phyloP scores from a whole-genome alignment of 2,113 vertebrate species.

The Pollimyrus isidori region DNA sequence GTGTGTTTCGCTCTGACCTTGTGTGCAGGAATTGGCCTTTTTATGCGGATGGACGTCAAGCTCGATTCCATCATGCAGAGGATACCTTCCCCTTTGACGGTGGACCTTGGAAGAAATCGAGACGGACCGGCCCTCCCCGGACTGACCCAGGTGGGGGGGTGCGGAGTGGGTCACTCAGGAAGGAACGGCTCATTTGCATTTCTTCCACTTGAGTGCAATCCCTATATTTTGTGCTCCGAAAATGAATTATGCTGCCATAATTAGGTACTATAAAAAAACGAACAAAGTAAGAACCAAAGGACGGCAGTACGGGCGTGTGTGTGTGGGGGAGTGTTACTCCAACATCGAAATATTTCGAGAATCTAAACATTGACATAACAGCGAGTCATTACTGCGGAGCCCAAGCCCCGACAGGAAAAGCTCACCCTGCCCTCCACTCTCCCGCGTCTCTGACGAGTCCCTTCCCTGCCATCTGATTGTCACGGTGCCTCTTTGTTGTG shows the following conservation, averaged over 20 bases:
- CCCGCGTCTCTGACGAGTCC: background rate
- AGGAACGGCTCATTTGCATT: background rate
- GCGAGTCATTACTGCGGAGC: background rate
- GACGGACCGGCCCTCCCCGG: background rate
- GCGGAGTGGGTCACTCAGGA: background rate
- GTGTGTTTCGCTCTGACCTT: background rate
- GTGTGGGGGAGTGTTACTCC: background rate
- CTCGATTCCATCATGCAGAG: background rate
- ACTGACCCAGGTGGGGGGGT: background rate
- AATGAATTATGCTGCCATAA: background rate
- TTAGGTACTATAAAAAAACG: background rate
- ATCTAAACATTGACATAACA: conserved; percentile 8
- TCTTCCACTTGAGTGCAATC: background rate
- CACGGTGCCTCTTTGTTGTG: background rate
- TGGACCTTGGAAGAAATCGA: background rate
- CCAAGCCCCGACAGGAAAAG: background rate
- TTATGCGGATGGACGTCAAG: background rate
- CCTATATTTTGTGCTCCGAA: background rate
- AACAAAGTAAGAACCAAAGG: background rate
- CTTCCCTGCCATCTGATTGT: background rate
- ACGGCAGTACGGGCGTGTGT: background rate
- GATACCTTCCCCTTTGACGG: background rate
- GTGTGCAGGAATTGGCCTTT: background rate
- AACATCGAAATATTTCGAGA: background rate
- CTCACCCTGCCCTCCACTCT: background rate